Evolutionary conservation across 2,797 vertebrate genomes (phyloP).

Genomic region (Neosilurus hyrtlii): DNA sequence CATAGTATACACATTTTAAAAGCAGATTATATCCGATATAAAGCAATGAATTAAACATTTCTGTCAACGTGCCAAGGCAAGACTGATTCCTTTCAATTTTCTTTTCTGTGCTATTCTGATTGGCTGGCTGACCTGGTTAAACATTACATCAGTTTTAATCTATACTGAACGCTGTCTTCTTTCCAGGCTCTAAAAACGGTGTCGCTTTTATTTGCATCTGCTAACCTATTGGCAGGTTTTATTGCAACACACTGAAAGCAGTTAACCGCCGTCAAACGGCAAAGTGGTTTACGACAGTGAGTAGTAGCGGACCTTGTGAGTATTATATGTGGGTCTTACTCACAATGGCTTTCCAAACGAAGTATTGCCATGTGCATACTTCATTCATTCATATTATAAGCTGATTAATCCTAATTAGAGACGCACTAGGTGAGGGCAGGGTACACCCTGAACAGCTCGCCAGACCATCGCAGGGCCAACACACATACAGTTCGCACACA

Average conservation of each 20-base stretch:
- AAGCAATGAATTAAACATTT: constrained; percentile 21
- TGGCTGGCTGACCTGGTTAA: constrained; percentile 24
- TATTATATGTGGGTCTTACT: background rate
- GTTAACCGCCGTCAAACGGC: background rate
- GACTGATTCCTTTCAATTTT: constrained; percentile 10
- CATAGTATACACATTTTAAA: constrained; percentile 25
- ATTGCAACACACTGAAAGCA: background rate
- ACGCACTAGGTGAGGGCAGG: too few relatives aligned
- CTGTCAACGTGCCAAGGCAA: background rate
- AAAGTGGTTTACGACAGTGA: background rate
- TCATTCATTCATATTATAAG: too few relatives aligned
- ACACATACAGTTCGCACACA: too few relatives aligned
- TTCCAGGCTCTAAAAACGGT: constrained; percentile 1
- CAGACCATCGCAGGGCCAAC: too few relatives aligned
- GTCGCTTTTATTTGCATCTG: constrained; percentile 44
- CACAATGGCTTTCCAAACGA: background rate
- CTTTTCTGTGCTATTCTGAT: background rate
- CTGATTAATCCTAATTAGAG: too few relatives aligned
- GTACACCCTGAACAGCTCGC: too few relatives aligned
- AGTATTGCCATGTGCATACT: background rate
- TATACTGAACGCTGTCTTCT: constrained; percentile 21
- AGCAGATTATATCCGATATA: constrained; percentile 18
- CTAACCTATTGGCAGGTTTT: constrained; percentile 39
- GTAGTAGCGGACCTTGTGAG: background rate
- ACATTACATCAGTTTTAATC: constrained; percentile 30